Evolutionary conservation across 2,113 vertebrate species (phyloP).

Genomic region (Epinephelus fuscoguttatus): DNA sequence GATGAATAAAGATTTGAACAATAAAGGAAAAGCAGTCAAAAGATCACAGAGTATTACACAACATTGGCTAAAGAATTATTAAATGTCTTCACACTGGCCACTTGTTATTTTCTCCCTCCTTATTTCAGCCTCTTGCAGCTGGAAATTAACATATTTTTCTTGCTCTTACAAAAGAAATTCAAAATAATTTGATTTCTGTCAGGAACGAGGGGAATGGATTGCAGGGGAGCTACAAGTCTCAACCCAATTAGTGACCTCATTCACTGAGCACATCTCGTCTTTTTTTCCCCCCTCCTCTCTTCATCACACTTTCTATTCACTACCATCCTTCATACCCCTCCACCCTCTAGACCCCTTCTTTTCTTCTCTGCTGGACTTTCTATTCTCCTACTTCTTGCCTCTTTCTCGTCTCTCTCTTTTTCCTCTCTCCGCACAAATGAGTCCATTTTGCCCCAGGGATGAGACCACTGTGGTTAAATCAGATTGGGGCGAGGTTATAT

Average conservation of each 20-base stretch:
- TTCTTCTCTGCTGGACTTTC: slow-evolving; percentile 41
- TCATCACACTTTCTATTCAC: slow-evolving; percentile 58
- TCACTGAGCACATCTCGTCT: slow-evolving; percentile 56
- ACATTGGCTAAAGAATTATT: background rate
- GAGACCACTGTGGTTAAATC: slow-evolving; percentile 70
- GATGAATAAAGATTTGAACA: background rate
- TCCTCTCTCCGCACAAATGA: slow-evolving; percentile 63
- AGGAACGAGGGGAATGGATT: slow-evolving; percentile 50
- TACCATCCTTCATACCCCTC: slow-evolving; percentile 12
- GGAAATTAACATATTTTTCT: slow-evolving; percentile 69
- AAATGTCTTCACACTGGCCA: background rate
- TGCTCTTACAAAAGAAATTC: slow-evolving; percentile 61
- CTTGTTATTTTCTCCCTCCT: slow-evolving; percentile 42
- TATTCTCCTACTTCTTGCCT: slow-evolving; percentile 41
- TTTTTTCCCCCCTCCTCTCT: slow-evolving; percentile 19
- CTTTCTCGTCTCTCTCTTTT: slow-evolving; percentile 34
- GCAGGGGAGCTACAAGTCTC: slow-evolving; percentile 66
- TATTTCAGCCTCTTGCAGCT: slow-evolving; percentile 12
- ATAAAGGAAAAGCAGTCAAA: background rate
- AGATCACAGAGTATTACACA: background rate
- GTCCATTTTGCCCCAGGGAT: slow-evolving; percentile 68
- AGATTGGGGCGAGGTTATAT: slow-evolving; percentile 79
- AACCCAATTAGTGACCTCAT: slow-evolving; percentile 79
- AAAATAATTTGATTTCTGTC: slow-evolving; percentile 75
- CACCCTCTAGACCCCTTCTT: slow-evolving; percentile 37